Percentiles rank a stretch among this genome's conserved stretches.
phyloP scores from a whole-genome alignment of 2,113 vertebrate genomes.

The Lophius piscatorius region DNA sequence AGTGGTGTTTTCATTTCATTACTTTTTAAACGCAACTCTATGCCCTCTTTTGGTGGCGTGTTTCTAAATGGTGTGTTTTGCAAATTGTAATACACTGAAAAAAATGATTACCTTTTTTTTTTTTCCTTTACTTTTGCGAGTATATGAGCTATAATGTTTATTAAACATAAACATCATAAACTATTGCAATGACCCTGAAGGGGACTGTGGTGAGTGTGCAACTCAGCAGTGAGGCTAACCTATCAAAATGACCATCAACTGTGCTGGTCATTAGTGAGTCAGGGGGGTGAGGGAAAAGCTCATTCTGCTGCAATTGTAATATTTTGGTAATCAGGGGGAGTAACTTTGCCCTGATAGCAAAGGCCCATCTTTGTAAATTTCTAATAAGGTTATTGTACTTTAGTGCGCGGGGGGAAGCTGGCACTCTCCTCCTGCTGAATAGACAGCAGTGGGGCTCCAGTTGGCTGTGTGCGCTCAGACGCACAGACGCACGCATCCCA shows the following conservation, averaged over 20 bases:
- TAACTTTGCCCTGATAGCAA: background rate
- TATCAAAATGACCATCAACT: no score
- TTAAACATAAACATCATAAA: conserved; percentile 16
- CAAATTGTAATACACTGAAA: no score
- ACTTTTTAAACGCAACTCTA: no score
- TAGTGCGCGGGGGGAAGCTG: conserved; percentile 16
- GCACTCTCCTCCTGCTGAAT: conserved; percentile 50
- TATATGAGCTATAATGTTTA: background rate
- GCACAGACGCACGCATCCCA: conserved; percentile 61
- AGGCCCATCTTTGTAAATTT: conserved; percentile 8
- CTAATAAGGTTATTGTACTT: conserved; percentile 18
- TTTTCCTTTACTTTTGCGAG: background rate
- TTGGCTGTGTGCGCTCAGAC: conserved; percentile 64
- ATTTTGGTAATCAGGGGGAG: background rate
- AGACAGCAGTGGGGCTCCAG: conserved; percentile 57
- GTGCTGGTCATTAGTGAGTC: conserved; percentile 8
- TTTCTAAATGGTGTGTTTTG: no score
- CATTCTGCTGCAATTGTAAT: background rate
- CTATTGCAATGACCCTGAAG: background rate
- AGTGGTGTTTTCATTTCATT: no score
- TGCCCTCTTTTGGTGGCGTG: no score
- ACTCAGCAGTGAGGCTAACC: background rate
- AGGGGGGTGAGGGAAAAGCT: background rate
- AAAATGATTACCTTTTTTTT: no score
- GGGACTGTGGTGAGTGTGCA: no score